These are phyloP conservation scores for Philypnodon macrostomus DNA, from an alignment of 2,797 vertebrate species.

Conservation along the genomic window DNA sequence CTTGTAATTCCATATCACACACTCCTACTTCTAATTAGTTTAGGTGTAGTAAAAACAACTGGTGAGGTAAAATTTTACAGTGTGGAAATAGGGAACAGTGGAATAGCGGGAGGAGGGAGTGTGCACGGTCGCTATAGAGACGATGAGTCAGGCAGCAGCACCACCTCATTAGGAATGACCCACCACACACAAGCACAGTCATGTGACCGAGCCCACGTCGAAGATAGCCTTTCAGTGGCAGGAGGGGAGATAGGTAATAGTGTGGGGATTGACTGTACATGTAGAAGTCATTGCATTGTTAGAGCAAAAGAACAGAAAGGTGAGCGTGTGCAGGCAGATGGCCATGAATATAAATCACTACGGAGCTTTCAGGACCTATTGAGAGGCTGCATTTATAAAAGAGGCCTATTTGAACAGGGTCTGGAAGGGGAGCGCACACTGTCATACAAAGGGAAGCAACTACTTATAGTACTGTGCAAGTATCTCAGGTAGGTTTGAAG, in stretches of 20 bases:
- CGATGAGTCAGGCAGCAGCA: constrained; percentile 63
- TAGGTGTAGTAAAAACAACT: too few species aligned
- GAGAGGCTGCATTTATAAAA: constrained; percentile 43
- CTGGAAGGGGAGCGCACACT: constrained; percentile 15
- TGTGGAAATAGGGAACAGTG: too few species aligned
- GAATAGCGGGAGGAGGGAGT: too few species aligned
- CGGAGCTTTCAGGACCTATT: constrained; percentile 37
- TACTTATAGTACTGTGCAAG: too few species aligned
- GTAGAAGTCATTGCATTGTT: constrained; percentile 64
- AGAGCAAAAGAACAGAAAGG: constrained; percentile 54
- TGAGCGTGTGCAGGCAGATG: constrained; percentile 56
- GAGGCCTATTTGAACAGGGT: constrained; percentile 26
- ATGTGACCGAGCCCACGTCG: constrained; percentile 50
- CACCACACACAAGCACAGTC: constrained; percentile 60
- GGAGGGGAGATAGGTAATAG: constrained; percentile 35
- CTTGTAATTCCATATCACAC: too few species aligned
- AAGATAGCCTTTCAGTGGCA: constrained; percentile 49
- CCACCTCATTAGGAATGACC: constrained; percentile 73
- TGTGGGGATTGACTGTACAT: constrained; percentile 50
- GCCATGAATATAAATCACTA: constrained; percentile 67
- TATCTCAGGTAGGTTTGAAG: background rate
- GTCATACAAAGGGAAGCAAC: background rate
- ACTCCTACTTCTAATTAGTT: too few species aligned
- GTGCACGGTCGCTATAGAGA: constrained; percentile 69
- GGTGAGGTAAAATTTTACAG: too few species aligned